Conservation (phyloP, 2,888 invertebrate genomes). For the Pomacea canaliculata region DNA sequence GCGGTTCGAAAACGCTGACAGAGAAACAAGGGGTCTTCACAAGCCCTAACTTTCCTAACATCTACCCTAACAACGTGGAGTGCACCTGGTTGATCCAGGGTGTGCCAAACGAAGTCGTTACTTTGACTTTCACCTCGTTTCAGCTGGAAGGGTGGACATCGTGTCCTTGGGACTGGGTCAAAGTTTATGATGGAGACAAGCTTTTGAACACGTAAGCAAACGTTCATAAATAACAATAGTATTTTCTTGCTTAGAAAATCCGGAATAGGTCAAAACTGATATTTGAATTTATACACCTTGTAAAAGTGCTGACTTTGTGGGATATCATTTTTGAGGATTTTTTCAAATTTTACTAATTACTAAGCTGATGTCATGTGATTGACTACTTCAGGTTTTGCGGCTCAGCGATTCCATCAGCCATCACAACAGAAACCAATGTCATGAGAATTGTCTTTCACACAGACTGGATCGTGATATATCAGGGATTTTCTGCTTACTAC, state of each 20-base stretch:
- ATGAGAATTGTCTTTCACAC: too few relatives aligned
- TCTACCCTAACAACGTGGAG: background rate
- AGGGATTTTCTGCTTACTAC: background rate
- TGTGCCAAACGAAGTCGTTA: background rate
- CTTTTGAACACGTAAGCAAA: too few relatives aligned
- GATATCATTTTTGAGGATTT: background rate
- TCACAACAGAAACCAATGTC: background rate
- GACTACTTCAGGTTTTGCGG: background rate
- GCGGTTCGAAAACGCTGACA: background rate
- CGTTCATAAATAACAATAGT: too few relatives aligned
- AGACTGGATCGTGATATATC: background rate
- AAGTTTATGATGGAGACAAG: background rate
- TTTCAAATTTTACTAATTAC: too few relatives aligned
- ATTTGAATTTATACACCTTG: too few relatives aligned
- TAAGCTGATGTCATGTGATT: too few relatives aligned
- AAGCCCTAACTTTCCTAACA: background rate
- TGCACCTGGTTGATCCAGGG: background rate
- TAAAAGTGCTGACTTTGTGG: too few relatives aligned
- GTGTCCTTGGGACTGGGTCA: conserved; percentile 4
- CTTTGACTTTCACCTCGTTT: conserved; percentile 1
- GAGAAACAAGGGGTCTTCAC: background rate
- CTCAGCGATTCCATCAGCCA: background rate
- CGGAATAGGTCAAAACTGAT: too few relatives aligned
- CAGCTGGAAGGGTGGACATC: background rate
- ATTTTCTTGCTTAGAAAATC: too few relatives aligned